Base-by-base conservation (phyloP, 1,140 invertebrate genomes). In the Monochamus saltuarius region DNA sequence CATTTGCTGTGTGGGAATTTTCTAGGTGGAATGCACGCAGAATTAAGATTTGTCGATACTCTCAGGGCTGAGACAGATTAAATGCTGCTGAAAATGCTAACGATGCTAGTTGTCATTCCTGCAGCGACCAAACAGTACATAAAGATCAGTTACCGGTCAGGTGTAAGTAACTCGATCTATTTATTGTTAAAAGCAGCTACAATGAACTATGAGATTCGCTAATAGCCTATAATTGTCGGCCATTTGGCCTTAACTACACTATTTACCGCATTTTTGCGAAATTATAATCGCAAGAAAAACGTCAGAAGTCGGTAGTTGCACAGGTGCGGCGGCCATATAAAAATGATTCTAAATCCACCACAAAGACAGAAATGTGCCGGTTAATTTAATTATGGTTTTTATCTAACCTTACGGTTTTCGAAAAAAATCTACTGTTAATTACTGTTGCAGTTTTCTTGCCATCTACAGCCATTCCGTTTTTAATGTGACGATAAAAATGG, bases 221-320 rank as follows among this genome's bases (percentile, higher is more conserved):
- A 56, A 56, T 51, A 53, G 42, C 17, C 60, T 11, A 16, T 66
- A 66, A 67, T 67, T 40, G 55, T 55, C 46, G 35, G 47, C 22
- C 22, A 29, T 29, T 29, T 29, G 22, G 22, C 22, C 22, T 29
- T 67, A 67, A 67, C 64, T 67, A 46, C 62, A 59, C 59, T 59
- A 67, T 67, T 65, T 68, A 65, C 63, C 45, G 53, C 66, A 68
- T 68, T 68, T 68, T 65, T 65, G 60, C 50, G 54, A 68, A 68
- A 67, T 59, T 54, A 55, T 67, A 61, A 64, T 47, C 29, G 53
- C 35, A 43, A 45, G 42, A 56, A 56, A 54, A 56, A 56, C 17
- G 17, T 11, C 13, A 14, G n/a, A 1, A 39, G 16, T 53, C 16
- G 36, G 38, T 8, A 53, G 53, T 13, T 45, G 16, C 58, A 62